These are phyloP conservation scores for Mesorhabditis sp. DNA, from an alignment of 2,888 invertebrate species.

Conservation along the genomic window DNA sequence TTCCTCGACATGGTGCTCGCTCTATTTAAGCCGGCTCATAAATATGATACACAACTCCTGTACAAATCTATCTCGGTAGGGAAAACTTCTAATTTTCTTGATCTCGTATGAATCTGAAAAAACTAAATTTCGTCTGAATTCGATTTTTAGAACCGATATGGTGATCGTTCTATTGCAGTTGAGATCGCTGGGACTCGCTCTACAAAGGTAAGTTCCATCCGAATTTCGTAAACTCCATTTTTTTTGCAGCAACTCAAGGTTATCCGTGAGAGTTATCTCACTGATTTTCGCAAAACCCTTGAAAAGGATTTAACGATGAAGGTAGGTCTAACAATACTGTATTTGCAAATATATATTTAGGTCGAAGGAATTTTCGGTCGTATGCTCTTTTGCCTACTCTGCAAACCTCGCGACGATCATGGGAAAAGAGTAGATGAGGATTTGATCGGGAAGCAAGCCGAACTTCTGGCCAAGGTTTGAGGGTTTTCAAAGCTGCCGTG, in stretches of 20 bases:
- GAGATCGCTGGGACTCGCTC: constrained; percentile 56
- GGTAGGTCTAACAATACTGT: constrained; percentile 15
- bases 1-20: constrained; percentile 59
- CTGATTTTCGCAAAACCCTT: constrained; percentile 45
- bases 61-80: constrained; percentile 56
- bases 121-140: neutral
- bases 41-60: constrained; percentile 59
- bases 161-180: constrained; percentile 53
- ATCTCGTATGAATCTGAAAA: neutral
- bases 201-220: constrained; percentile 44
- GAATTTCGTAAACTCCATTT: neutral
- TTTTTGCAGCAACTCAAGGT: constrained; percentile 50
- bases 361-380: constrained; percentile 55
- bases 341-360: constrained; percentile 11
- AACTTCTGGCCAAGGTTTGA: constrained; percentile 19
- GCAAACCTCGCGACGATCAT: constrained; percentile 40
- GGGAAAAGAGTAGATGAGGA: constrained; percentile 39
- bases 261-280: constrained; percentile 50
- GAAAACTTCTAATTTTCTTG: neutral
- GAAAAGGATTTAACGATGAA: constrained; percentile 53
- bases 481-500: neutral
- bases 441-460: constrained; percentile 35
- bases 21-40: constrained; percentile 58
- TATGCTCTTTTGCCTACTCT: constrained; percentile 44
- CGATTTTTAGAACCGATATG: constrained; percentile 44